phyloP scores from a whole-genome alignment of 2,113 vertebrate genomes.

The Galeopterus variegatus region DNA sequence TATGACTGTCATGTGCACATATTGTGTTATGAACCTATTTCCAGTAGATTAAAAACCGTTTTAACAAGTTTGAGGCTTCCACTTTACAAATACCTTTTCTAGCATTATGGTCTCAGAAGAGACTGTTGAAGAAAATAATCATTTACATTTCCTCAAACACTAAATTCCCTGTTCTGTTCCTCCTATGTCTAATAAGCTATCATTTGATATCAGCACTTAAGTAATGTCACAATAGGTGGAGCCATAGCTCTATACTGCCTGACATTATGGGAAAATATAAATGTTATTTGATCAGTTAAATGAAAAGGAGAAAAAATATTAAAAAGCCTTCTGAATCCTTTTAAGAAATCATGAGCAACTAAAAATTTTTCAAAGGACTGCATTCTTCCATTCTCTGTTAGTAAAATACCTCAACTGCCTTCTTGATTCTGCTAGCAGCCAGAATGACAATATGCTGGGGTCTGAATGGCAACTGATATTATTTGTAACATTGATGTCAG shows the following conservation, averaged over 20 bases:
- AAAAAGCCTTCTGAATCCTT: constrained; percentile 37
- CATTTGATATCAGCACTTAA: constrained; percentile 66
- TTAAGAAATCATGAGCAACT: constrained; percentile 44
- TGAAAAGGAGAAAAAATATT: constrained; percentile 27
- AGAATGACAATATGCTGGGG: background rate
- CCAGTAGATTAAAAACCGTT: constrained; percentile 27
- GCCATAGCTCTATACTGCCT: constrained; percentile 48
- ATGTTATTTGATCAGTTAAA: constrained; percentile 21
- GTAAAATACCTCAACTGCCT: background rate
- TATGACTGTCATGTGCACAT: background rate
- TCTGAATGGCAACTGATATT: constrained; percentile 36
- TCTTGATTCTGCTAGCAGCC: constrained; percentile 41
- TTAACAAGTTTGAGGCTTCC: constrained; percentile 1
- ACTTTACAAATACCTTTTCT: background rate
- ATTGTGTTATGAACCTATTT: background rate
- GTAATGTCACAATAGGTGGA: constrained; percentile 62
- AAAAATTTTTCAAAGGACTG: background rate
- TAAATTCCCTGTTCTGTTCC: background rate
- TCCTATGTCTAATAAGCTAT: constrained; percentile 8
- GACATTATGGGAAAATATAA: constrained; percentile 38
- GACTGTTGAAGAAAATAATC: constrained; percentile 5
- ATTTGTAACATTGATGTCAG: constrained; percentile 60
- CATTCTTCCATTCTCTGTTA: constrained; percentile 4
- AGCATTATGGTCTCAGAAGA: background rate
- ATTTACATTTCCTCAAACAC: constrained; percentile 51